phyloP scores from a whole-genome alignment of 1,140 invertebrate genomes.

The Drosophila ironensis region DNA sequence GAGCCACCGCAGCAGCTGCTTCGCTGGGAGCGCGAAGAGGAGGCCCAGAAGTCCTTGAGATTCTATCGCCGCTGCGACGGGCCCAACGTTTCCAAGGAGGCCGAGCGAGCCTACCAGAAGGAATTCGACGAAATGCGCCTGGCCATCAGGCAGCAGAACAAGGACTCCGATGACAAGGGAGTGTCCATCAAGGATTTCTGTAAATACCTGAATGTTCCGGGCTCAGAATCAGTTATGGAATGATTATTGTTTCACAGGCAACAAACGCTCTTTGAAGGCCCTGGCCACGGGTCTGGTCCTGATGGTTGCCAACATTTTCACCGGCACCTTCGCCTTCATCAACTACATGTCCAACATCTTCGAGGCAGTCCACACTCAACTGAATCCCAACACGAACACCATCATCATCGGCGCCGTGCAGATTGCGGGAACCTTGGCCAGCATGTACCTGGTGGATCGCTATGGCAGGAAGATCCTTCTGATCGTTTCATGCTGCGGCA shows the following conservation, averaged over 20 bases:
- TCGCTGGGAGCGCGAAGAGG: constrained; percentile 25
- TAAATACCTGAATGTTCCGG: constrained; percentile 33
- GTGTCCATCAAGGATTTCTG: constrained; percentile 52
- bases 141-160: constrained; percentile 43
- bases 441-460: constrained; percentile 69
- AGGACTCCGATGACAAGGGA: constrained; percentile 16
- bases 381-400: constrained; percentile 84
- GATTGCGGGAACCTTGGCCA: constrained; percentile 81
- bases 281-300: constrained; percentile 60
- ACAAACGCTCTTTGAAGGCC: constrained; percentile 45
- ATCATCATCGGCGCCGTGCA: constrained; percentile 84
- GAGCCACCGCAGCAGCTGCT: constrained; percentile 72
- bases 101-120: constrained; percentile 33
- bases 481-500: constrained; percentile 54
- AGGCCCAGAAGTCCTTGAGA: constrained; percentile 50
- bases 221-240: background rate
- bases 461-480: constrained; percentile 66
- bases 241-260: constrained; percentile 29
- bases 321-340: constrained; percentile 68
- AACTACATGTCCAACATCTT: constrained; percentile 85
- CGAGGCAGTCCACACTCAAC: constrained; percentile 83
- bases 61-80: constrained; percentile 62
- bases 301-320: constrained; percentile 68
- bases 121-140: constrained; percentile 59
- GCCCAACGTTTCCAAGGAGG: constrained; percentile 23